These are phyloP conservation scores for Paratrypauchen microcephalus DNA, from an alignment of 2,797 vertebrate species.

Conservation along the genomic window DNA sequence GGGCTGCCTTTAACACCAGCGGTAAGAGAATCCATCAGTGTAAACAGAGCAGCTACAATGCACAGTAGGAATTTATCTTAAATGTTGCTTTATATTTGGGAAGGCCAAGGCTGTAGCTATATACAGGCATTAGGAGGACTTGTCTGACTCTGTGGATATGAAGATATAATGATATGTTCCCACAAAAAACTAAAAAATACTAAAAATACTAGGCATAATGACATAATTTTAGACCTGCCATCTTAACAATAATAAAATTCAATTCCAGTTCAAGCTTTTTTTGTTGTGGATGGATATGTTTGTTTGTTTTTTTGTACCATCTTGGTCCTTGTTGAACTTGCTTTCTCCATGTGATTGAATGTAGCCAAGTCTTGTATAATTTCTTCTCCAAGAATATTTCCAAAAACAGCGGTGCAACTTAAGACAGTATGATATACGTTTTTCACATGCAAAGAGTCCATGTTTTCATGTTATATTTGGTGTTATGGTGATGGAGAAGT, in stretches of 20 bases:
- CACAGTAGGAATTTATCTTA: slow-evolving; percentile 74
- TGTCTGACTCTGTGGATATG: neutral
- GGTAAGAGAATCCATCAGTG: slow-evolving; percentile 71
- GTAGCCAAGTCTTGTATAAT: neutral
- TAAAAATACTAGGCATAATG: neutral
- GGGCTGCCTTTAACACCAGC: slow-evolving; percentile 71
- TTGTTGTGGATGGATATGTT: neutral
- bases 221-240: no score
- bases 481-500: neutral
- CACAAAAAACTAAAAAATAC: neutral
- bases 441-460: neutral
- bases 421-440: neutral
- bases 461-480: neutral
- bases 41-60: slow-evolving; percentile 74
- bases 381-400: neutral
- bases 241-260: no score
- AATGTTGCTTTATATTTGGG: slow-evolving; percentile 68
- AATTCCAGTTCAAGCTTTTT: no score
- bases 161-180: no score
- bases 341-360: neutral
- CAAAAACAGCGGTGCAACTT: neutral
- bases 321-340: neutral
- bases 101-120: slow-evolving; percentile 42
- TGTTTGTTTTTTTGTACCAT: neutral
- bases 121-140: neutral